phyloP scores from a whole-genome alignment of 2,113 vertebrate genomes.

The Lontra canadensis region DNA sequence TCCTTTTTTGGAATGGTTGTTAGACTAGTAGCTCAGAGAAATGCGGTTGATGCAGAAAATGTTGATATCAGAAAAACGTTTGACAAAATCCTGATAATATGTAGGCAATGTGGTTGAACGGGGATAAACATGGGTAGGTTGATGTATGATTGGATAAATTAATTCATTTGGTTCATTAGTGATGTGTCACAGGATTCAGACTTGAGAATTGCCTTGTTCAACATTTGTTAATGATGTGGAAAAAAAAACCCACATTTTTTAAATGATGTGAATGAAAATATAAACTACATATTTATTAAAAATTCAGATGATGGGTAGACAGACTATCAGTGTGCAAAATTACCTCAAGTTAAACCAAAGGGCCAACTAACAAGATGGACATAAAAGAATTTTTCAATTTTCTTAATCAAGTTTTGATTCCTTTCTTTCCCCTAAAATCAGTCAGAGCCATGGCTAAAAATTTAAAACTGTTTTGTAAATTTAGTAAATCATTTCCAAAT shows the following conservation, averaged over 20 bases:
- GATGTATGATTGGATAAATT: not conserved
- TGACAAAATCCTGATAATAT: not conserved
- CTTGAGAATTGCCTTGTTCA: not conserved
- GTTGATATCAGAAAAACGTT: not conserved
- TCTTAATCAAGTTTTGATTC: not conserved
- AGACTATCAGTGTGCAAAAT: constrained; percentile 30
- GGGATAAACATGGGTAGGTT: not conserved
- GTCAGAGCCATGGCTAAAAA: not conserved
- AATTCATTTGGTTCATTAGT: not conserved
- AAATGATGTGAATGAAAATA: not conserved
- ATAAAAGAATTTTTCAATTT: not conserved
- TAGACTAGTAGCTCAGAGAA: not conserved
- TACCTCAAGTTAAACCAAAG: not conserved
- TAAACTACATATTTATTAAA: not conserved
- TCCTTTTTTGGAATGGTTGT: not conserved
- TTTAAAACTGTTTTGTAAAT: constrained; percentile 23
- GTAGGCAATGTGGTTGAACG: not conserved
- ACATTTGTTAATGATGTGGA: not conserved
- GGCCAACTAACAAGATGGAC: not conserved
- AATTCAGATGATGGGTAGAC: not conserved
- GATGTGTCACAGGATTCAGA: not conserved
- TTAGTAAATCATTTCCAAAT: constrained; percentile 22
- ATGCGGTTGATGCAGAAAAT: not conserved
- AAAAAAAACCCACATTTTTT: not conserved
- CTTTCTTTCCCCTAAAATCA: not conserved